phyloP scores from a whole-genome alignment of 2,888 invertebrate species.

The Dexiosoma caninum region DNA sequence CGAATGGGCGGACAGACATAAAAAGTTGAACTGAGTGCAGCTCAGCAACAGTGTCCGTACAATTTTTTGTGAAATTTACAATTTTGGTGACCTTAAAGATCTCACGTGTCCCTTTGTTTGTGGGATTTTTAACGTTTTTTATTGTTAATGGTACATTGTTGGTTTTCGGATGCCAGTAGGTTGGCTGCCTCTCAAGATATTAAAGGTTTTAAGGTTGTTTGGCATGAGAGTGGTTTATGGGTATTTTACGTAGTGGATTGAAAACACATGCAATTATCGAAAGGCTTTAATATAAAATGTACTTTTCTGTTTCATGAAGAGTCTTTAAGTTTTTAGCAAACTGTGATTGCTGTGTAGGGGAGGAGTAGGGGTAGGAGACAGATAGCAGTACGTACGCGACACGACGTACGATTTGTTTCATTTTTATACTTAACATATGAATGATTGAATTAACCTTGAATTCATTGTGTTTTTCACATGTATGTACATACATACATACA shows the following conservation, averaged over 20 bases:
- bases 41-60: neutral
- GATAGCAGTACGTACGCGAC: neutral
- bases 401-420: neutral
- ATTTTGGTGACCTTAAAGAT: constrained; percentile 53
- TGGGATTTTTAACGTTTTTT: constrained; percentile 2
- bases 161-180: neutral
- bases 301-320: neutral
- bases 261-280: neutral
- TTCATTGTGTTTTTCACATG: neutral
- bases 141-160: neutral
- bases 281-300: constrained; percentile 34
- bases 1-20: neutral
- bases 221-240: constrained; percentile 8
- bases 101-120: constrained; percentile 47
- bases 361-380: neutral
- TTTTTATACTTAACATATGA: neutral
- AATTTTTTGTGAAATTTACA: constrained; percentile 42
- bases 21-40: neutral
- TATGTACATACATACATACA: neutral
- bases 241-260: neutral
- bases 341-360: neutral
- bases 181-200: constrained; percentile 1
- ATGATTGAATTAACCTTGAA: constrained; percentile 48
- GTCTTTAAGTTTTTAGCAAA: neutral
- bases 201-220: constrained; percentile 13